A percentile compares a stretch with the other conserved stretches of the same genome.
Conservation (phyloP, 2,888 invertebrate species). For the Heteromyza rotundicornis region DNA sequence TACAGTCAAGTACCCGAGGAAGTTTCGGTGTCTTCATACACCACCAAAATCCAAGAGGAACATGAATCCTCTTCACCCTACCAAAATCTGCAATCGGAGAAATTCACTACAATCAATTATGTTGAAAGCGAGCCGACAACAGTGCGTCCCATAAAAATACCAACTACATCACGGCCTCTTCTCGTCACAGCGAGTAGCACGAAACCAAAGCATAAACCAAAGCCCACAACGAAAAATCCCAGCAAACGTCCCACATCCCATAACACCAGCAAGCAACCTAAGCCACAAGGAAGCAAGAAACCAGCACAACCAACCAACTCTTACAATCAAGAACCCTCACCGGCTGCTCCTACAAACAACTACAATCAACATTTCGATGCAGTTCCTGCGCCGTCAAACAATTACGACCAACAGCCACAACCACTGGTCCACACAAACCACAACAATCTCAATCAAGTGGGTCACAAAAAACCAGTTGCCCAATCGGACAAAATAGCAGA, state of each 20-base stretch:
- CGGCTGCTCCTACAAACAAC: not conserved
- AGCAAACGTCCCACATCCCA: conserved; percentile 33
- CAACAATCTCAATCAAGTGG: conserved; percentile 33
- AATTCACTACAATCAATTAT: conserved; percentile 22
- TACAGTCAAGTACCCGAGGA: conserved; percentile 45
- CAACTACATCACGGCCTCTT: conserved; percentile 36
- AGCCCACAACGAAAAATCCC: conserved; percentile 51
- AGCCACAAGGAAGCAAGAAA: conserved; percentile 14
- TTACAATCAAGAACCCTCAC: conserved; percentile 28
- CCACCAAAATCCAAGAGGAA: conserved; percentile 51
- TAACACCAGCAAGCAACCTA: conserved; percentile 26
- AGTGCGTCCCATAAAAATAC: conserved; percentile 29
- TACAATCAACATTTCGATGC: conserved; percentile 25
- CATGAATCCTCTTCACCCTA: conserved; percentile 33
- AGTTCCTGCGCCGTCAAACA: conserved; percentile 21
- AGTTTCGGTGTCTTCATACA: conserved; percentile 53
- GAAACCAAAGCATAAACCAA: conserved; percentile 52
- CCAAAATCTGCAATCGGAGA: conserved; percentile 30
- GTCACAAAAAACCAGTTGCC: conserved; percentile 26
- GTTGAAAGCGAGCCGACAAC: conserved; percentile 22
- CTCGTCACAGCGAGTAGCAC: conserved; percentile 64
- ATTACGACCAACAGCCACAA: conserved; percentile 16
- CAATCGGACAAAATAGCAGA: not conserved
- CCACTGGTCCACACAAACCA: conserved; percentile 23
- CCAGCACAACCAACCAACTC: conserved; percentile 22